Evolutionary conservation across 2,113 vertebrate genomes (phyloP).

Genomic region (Amazona vittata): DNA sequence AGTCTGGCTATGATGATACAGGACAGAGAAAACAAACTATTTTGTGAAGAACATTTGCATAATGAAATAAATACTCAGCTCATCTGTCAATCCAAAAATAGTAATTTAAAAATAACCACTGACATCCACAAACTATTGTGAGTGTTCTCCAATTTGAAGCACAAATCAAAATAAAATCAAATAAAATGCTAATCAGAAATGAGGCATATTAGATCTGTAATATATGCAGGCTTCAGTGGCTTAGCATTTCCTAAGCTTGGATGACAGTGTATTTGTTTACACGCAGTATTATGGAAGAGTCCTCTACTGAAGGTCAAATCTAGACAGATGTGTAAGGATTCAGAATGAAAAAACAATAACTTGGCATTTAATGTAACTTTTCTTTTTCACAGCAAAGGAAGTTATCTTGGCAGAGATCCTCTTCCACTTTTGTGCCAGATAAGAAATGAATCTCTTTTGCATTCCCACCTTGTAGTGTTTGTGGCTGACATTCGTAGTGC

Average conservation of each 20-base stretch:
- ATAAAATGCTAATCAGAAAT: constrained; percentile 41
- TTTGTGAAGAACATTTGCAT: background rate
- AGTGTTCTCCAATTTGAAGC: background rate
- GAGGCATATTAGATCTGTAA: background rate
- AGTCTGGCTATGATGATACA: background rate
- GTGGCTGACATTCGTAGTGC: background rate
- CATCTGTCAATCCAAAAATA: constrained; percentile 13
- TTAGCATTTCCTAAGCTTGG: constrained; percentile 48
- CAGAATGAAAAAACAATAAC: background rate
- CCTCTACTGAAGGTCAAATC: constrained; percentile 49
- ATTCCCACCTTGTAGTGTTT: background rate
- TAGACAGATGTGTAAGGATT: constrained; percentile 28
- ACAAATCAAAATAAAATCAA: constrained; percentile 37
- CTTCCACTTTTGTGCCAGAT: background rate
- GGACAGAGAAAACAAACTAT: background rate
- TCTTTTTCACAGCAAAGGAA: background rate
- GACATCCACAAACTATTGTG: constrained; percentile 8
- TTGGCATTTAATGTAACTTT: background rate
- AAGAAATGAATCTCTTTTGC: background rate
- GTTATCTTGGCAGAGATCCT: background rate
- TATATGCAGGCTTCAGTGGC: constrained; percentile 32
- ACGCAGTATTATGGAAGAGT: constrained; percentile 22
- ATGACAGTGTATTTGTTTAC: constrained; percentile 45
- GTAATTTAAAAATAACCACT: constrained; percentile 26
- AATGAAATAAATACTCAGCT: constrained; percentile 26